Evolutionary conservation across 2,888 invertebrate genomes (phyloP).

Genomic region (Dyspetes luteomarginatus): DNA sequence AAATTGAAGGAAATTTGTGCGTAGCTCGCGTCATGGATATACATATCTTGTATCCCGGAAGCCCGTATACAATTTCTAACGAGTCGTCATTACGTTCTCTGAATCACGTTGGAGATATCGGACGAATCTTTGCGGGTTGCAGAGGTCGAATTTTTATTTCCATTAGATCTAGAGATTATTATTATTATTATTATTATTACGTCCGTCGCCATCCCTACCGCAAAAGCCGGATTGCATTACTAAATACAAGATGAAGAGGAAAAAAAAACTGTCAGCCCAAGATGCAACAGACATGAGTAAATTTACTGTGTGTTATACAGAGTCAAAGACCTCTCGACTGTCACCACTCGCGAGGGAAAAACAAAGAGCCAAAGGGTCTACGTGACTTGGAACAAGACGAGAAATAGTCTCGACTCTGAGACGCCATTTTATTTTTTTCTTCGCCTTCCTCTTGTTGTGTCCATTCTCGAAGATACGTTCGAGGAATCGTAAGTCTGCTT

Average conservation of each 20-base stretch:
- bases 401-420: background rate
- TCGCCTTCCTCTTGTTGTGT: background rate
- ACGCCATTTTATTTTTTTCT: background rate
- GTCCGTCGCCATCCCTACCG: constrained; percentile 1
- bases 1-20: background rate
- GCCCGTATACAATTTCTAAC: constrained; percentile 56
- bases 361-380: background rate
- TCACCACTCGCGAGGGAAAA: background rate
- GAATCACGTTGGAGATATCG: constrained; percentile 5
- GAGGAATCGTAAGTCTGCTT: background rate
- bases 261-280: background rate
- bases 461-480: background rate
- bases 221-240: constrained; percentile 5
- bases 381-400: constrained; percentile 15
- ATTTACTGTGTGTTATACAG: background rate
- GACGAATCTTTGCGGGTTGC: background rate
- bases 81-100: background rate
- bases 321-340: background rate
- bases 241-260: background rate
- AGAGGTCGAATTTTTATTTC: background rate
- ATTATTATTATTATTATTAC: background rate
- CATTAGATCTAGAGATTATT: background rate
- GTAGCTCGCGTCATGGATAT: background rate
- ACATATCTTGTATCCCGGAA: constrained; percentile 58
- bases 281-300: background rate